Base-by-base conservation (phyloP, 2,113 vertebrate species). In the Lamprotornis superbus region DNA sequence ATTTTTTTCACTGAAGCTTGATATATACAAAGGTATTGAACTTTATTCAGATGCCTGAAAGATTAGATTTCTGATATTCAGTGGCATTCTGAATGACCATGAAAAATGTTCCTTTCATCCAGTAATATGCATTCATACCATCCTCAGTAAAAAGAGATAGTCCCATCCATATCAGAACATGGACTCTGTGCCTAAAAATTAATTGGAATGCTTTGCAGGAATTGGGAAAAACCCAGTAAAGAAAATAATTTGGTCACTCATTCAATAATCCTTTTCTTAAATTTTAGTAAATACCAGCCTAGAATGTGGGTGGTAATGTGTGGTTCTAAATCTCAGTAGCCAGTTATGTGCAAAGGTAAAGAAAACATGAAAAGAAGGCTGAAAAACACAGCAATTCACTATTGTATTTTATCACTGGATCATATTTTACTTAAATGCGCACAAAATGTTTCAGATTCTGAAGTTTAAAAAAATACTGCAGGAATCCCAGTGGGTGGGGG, bases 361-460 rank as follows among this genome's bases (percentile, higher is more conserved):
- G 83, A 95, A 97, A 97, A 95, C 39, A 97, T 80, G n/a, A 70
- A 91, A 96, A 96, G 68, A 20, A 89, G 77, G 55, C 91, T 95
- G 82, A 93, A 97, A 93, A 93, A 50, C 85, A 93, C 44, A 96
- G 52, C 86, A 95, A 96, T 87, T 95, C 95, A 95, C 76, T 94
- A 83, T 94, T 83, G 91, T 97, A 91, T 97, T 97, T 97, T 98
- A 94, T 95, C 94, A 96, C 68, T 86, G 83, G 94, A 97, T 97
- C 89, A 79, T 92, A 94, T 97, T 97, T 83, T 97, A 97, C 73
- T 71, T 93, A 93, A 97, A 92, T 44, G 67, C 0, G 5, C 31
- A 93, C 71, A 75, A 96, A 97, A 97, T 97, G 82, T 80, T 98
- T 98, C 91, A 97, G 63, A 97, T 96, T 96, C 93, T 93, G 84